Percentiles rank a stretch among this genome's conserved stretches.
phyloP scores from a whole-genome alignment of 2,797 vertebrate species.

The Acrossocheilus fasciatus region DNA sequence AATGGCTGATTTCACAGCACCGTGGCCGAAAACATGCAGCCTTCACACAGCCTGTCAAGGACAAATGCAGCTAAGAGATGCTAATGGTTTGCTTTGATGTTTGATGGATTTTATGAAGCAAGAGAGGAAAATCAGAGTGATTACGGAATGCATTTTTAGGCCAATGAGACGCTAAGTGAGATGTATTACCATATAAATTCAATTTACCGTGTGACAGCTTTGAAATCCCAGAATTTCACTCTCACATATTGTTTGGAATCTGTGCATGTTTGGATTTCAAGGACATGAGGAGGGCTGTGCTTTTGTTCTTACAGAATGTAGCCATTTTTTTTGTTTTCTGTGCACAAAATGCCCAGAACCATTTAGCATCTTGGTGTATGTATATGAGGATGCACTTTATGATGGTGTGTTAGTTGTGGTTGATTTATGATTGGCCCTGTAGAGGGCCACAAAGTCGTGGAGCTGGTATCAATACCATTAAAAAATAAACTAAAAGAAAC shows the following conservation, averaged over 20 bases:
- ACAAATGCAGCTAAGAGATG: constrained; percentile 45
- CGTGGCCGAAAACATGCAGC: constrained; percentile 8
- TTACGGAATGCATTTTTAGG: constrained; percentile 52
- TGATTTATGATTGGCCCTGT: constrained; percentile 47
- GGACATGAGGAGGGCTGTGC: background rate
- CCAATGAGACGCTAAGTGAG: constrained; percentile 49
- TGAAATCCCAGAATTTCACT: constrained; percentile 13
- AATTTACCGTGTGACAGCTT: constrained; percentile 35
- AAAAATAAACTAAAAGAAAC: constrained; percentile 30
- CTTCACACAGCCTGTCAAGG: constrained; percentile 42
- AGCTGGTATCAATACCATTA: background rate
- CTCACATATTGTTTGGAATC: constrained; percentile 12
- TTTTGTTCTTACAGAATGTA: constrained; percentile 16
- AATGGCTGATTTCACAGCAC: constrained; percentile 42
- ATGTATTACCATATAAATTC: constrained; percentile 41
- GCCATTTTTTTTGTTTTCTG: constrained; percentile 18
- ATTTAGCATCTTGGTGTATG: constrained; percentile 39
- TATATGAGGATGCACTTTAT: constrained; percentile 8
- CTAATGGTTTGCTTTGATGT: constrained; percentile 42
- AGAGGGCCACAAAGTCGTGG: constrained; percentile 7
- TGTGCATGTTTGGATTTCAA: constrained; percentile 30
- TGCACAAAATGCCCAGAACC: constrained; percentile 9
- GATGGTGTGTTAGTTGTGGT: constrained; percentile 11
- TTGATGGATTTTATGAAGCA: constrained; percentile 55
- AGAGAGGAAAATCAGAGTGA: constrained; percentile 54